A percentile compares a stretch with the other conserved stretches of the same genome.
These are phyloP conservation scores for Scaptomyza parva DNA, from an alignment of 2,888 invertebrate species.

Conservation along the genomic window DNA sequence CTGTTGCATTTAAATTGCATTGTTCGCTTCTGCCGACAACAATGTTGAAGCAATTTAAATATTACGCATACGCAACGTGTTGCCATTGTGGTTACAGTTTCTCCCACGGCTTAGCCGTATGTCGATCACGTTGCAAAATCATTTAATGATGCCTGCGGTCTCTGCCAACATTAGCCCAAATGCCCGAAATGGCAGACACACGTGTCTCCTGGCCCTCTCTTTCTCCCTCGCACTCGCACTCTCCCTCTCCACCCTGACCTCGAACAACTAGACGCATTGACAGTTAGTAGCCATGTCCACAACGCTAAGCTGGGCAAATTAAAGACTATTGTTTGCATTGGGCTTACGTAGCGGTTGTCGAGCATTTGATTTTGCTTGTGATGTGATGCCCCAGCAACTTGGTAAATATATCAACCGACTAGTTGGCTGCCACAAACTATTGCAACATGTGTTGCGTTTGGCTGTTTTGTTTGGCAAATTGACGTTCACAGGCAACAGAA, in stretches of 20 bases:
- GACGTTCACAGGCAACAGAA: slow-evolving; percentile 55
- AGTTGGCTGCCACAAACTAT: neutral
- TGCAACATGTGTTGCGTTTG: neutral
- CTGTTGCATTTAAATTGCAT: slow-evolving; percentile 8
- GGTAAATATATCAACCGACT: slow-evolving; percentile 11
- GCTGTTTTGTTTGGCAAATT: slow-evolving; percentile 45
- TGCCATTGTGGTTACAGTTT: slow-evolving; percentile 5
- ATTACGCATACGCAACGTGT: slow-evolving; percentile 48
- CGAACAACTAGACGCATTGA: neutral
- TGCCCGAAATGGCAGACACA: slow-evolving; percentile 14
- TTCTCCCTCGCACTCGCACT: slow-evolving; percentile 3
- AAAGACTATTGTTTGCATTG: slow-evolving; percentile 19
- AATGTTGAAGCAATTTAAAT: slow-evolving; percentile 16
- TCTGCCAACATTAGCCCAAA: slow-evolving; percentile 4
- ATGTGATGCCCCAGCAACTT: neutral
- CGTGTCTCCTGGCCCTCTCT: too few relatives aligned
- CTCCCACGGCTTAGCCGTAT: slow-evolving; percentile 8
- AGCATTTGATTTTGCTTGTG: slow-evolving; percentile 11
- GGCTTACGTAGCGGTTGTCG: slow-evolving; percentile 16
- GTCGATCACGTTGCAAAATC: slow-evolving; percentile 61
- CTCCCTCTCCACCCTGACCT: too few relatives aligned
- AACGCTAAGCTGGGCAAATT: neutral
- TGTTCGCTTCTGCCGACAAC: slow-evolving; percentile 17
- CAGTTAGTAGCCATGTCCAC: slow-evolving; percentile 12
- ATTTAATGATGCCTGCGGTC: slow-evolving; percentile 55